Conservation (phyloP, 2,888 invertebrate species). For the Epiperipatus broadwayi region DNA sequence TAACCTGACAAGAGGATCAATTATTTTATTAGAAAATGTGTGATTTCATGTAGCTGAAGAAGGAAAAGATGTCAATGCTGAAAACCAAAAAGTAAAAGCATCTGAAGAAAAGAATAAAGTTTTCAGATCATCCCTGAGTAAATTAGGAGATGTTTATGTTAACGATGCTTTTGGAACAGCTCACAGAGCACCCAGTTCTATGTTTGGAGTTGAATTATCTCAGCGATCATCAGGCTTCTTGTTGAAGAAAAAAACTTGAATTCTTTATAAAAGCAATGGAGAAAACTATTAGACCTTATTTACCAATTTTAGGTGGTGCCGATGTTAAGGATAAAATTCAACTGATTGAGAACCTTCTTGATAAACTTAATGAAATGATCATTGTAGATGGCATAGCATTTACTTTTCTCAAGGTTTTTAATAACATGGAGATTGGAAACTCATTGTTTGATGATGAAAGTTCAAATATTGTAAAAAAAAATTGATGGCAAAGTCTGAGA, state of each 20-base stretch:
- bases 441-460: conserved; percentile 92
- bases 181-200: conserved; percentile 75
- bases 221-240: conserved; percentile 83
- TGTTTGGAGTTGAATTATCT: conserved; percentile 88
- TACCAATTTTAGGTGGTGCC: conserved; percentile 92
- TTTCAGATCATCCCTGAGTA: conserved; percentile 70
- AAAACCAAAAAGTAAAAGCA: conserved; percentile 61
- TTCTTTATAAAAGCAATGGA: conserved; percentile 96
- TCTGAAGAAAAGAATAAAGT: conserved; percentile 58
- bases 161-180: conserved; percentile 99
- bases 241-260: conserved; percentile 80
- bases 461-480: conserved; percentile 76
- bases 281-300: conserved; percentile 81
- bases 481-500: conserved; percentile 71
- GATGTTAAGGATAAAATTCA: conserved; percentile 98
- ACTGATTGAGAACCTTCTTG: conserved; percentile 85
- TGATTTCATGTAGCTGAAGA: conserved; percentile 94
- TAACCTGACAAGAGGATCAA: conserved; percentile 60
- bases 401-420: conserved; percentile 81
- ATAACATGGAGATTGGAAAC: conserved; percentile 84
- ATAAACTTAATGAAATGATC: conserved; percentile 98
- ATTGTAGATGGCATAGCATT: conserved; percentile 99
- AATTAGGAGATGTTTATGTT: conserved; percentile 92
- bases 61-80: conserved; percentile 79
- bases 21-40: conserved; percentile 86